These are phyloP conservation scores for Resseliella maxima DNA, from an alignment of 2,888 invertebrate species.

Conservation along the genomic window DNA sequence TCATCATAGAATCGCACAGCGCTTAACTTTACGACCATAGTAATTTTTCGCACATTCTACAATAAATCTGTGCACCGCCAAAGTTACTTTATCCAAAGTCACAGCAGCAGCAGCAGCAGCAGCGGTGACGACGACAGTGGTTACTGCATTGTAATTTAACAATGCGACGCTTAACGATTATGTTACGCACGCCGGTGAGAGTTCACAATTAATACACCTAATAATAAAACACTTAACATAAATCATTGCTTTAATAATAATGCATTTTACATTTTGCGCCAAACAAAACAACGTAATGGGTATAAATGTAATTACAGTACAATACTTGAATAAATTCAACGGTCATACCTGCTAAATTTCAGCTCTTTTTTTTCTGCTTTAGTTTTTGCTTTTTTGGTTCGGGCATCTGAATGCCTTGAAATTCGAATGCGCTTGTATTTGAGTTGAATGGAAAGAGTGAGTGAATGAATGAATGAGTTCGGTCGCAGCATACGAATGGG, in stretches of 20 bases:
- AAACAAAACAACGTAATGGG: background rate
- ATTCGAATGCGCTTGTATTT: background rate
- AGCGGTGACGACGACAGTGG: background rate
- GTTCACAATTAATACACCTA: constrained; percentile 53
- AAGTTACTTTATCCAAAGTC: background rate
- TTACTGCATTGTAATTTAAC: constrained; percentile 38
- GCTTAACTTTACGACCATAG: background rate
- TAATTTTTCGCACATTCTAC: constrained; percentile 51
- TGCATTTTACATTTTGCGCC: constrained; percentile 32
- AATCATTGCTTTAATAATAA: constrained; percentile 50
- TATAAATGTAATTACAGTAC: constrained; percentile 53
- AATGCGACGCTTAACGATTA: constrained; percentile 48
- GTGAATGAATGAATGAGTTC: background rate
- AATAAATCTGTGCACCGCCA: constrained; percentile 20
- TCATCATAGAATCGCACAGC: background rate
- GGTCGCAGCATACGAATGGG: background rate
- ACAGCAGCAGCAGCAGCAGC: background rate
- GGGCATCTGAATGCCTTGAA: constrained; percentile 11
- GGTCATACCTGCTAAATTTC: constrained; percentile 51
- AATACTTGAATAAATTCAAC: constrained; percentile 53
- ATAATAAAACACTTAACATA: constrained; percentile 53
- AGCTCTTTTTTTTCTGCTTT: too few species aligned
- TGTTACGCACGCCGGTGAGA: constrained; percentile 40
- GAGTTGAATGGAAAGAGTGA: background rate
- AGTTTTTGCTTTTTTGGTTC: background rate